These are phyloP conservation scores for Conomelus anceps DNA, from an alignment of 2,888 invertebrate species.

Conservation along the genomic window DNA sequence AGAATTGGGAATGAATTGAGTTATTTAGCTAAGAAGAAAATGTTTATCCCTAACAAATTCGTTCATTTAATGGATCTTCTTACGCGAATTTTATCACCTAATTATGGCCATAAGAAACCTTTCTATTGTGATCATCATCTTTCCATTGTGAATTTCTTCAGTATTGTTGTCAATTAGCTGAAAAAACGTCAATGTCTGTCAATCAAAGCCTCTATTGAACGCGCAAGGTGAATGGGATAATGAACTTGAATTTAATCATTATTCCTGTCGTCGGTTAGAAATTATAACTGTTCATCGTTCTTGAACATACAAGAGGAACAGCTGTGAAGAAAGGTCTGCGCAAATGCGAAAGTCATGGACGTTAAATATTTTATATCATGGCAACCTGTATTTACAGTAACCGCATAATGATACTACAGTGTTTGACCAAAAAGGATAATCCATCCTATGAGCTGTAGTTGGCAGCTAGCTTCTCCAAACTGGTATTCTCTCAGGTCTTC, in stretches of 20 bases:
- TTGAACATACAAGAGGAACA: neutral
- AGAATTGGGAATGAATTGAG: neutral
- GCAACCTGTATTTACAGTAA: neutral
- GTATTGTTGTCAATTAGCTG: neutral
- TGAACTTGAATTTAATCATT: neutral
- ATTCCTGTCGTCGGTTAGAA: neutral
- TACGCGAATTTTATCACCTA: neutral
- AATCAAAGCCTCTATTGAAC: neutral
- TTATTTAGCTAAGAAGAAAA: neutral
- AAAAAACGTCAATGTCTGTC: neutral
- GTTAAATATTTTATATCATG: neutral
- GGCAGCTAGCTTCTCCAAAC: neutral
- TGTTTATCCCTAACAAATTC: neutral
- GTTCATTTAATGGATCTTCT: neutral
- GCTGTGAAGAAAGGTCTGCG: neutral
- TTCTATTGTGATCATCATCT: neutral
- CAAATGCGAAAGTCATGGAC: neutral
- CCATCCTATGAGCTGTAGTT: neutral
- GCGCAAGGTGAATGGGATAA: neutral
- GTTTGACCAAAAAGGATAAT: neutral
- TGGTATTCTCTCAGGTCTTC: neutral
- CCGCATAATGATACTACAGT: neutral
- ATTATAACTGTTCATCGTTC: neutral
- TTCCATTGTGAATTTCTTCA: neutral
- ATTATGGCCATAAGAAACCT: neutral